Conservation (phyloP, 2,888 invertebrate genomes). For the Campoletis raptor region DNA sequence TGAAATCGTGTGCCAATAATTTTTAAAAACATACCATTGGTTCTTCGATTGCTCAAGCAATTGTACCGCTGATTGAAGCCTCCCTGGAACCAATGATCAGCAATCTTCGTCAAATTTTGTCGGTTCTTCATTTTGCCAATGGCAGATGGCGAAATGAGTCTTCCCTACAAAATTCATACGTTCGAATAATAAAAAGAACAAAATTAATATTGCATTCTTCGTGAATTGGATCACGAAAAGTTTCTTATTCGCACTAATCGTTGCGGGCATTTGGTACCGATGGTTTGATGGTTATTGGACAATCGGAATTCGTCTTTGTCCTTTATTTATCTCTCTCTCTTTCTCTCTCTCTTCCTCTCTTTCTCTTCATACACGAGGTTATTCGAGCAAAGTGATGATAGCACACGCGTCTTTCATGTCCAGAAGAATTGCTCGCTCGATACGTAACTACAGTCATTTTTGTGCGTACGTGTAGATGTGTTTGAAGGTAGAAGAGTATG, state of each 20-base stretch:
- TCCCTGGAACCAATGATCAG: neutral
- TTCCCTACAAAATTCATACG: neutral
- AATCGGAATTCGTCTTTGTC: constrained; percentile 65
- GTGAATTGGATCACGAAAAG: constrained; percentile 46
- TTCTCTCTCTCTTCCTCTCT: neutral
- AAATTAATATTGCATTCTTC: constrained; percentile 51
- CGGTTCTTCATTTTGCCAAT: constrained; percentile 19
- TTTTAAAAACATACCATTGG: neutral
- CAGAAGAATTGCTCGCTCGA: constrained; percentile 6
- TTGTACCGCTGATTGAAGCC: constrained; percentile 1
- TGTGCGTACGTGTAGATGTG: constrained; percentile 5
- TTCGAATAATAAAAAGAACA: neutral
- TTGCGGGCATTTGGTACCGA: constrained; percentile 53
- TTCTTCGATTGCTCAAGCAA: neutral
- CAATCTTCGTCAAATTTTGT: neutral
- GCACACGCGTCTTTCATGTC: constrained; percentile 43
- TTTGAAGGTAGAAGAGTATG: constrained; percentile 39
- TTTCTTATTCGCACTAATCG: constrained; percentile 61
- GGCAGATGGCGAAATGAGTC: constrained; percentile 32
- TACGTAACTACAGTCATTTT: neutral
- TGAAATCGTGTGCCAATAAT: constrained; percentile 2
- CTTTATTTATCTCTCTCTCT: neutral
- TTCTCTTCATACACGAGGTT: constrained; percentile 29
- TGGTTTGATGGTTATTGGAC: constrained; percentile 70
- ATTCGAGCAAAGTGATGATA: constrained; percentile 56